Conservation (phyloP, 1,140 invertebrate genomes). For the Laodelphax striatellus region DNA sequence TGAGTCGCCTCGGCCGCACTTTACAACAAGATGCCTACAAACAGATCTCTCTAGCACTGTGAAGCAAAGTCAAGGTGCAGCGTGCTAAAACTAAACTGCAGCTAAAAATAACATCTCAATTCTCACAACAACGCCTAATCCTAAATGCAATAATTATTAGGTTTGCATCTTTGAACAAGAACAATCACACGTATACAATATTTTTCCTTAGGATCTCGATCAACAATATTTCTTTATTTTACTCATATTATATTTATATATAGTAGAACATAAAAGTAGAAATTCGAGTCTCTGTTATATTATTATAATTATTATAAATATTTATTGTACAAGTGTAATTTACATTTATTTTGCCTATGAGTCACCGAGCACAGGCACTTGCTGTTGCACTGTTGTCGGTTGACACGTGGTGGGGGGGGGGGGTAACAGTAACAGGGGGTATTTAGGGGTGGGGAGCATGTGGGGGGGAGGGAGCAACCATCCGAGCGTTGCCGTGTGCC, state of each 20-base stretch:
- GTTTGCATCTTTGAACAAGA: not conserved
- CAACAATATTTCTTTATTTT: slow-evolving; percentile 7
- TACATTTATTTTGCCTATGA: not conserved
- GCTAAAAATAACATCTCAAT: slow-evolving; percentile 1
- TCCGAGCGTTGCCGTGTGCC: slow-evolving; percentile 22
- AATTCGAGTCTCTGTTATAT: slow-evolving; percentile 1
- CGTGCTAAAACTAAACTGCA: not conserved
- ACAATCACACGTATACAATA: slow-evolving; percentile 3
- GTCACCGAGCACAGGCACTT: not conserved
- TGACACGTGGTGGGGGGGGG: not conserved
- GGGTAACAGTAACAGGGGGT: not conserved
- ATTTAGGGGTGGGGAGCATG: slow-evolving; percentile 1
- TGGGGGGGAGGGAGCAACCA: slow-evolving; percentile 9
- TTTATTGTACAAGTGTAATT: not conserved
- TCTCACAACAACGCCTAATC: not conserved
- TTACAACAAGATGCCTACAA: not conserved
- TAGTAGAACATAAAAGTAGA: not conserved
- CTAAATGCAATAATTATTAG: slow-evolving; percentile 1
- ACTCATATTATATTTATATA: slow-evolving; percentile 4
- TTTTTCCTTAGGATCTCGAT: slow-evolving; percentile 5
- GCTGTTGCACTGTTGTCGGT: not conserved
- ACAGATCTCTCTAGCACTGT: not conserved
- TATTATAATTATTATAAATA: not conserved
- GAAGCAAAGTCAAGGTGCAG: slow-evolving; percentile 2
- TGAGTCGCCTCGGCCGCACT: too few relatives aligned